phyloP scores from a whole-genome alignment of 2,797 vertebrate genomes.

The Buphagus erythrorhynchus region DNA sequence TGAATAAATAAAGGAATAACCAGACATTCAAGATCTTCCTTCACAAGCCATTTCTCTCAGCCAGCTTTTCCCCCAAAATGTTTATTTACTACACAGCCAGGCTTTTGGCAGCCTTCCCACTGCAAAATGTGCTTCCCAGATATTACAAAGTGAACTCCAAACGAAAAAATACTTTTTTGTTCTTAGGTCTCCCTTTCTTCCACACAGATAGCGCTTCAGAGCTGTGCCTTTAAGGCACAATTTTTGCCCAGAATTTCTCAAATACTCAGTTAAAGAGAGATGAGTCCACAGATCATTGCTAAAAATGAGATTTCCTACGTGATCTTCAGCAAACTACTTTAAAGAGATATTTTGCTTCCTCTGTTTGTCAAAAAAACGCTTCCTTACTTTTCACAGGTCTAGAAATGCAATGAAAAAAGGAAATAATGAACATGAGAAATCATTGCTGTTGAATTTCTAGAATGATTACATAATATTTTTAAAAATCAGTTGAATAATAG shows the following conservation, averaged over 20 bases:
- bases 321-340: background rate
- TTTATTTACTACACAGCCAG: slow-evolving; percentile 64
- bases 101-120: slow-evolving; percentile 54
- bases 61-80: slow-evolving; percentile 35
- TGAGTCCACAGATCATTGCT: background rate
- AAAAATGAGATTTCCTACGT: background rate
- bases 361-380: background rate
- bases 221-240: background rate
- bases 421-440: background rate
- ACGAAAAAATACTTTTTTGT: background rate
- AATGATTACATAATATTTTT: background rate
- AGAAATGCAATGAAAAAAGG: background rate
- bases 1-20: background rate
- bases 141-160: slow-evolving; percentile 39
- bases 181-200: background rate
- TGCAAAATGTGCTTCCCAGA: slow-evolving; percentile 58
- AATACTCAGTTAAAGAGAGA: background rate
- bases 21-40: background rate
- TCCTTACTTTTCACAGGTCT: background rate
- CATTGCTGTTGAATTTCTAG: background rate
- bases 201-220: background rate
- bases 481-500: fast-evolving
- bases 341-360: background rate
- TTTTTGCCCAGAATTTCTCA: slow-evolving; percentile 18
- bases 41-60: background rate